phyloP scores from a whole-genome alignment of 2,888 invertebrate species.

The Maniola hyperantus region DNA sequence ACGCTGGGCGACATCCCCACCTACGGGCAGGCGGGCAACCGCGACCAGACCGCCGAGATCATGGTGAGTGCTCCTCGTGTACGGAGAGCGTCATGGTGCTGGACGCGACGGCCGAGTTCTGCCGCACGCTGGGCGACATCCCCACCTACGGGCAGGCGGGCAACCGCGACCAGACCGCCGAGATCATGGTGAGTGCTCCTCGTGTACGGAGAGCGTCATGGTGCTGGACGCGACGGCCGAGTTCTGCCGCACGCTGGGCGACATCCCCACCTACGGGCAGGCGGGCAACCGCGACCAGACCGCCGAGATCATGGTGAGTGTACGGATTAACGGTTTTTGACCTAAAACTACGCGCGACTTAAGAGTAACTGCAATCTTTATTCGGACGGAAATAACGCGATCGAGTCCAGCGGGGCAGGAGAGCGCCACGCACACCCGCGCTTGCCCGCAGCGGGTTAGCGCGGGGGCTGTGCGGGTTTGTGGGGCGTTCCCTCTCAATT shows the following conservation, averaged over 20 bases:
- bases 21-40: constrained; percentile 94
- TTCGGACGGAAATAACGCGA: too few relatives aligned
- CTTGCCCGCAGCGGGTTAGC: too few relatives aligned
- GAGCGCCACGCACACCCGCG: too few relatives aligned
- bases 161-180: constrained; percentile 90
- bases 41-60: constrained; percentile 88
- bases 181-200: constrained; percentile 71
- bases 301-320: constrained; percentile 78
- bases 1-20: constrained; percentile 98
- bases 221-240: constrained; percentile 96
- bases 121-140: constrained; percentile 96
- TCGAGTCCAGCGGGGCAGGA: too few relatives aligned
- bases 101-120: constrained; percentile 98
- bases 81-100: constrained; percentile 85
- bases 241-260: constrained; percentile 97
- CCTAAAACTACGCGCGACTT: not conserved
- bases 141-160: constrained; percentile 96
- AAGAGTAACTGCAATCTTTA: too few relatives aligned
- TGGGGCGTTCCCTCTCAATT: too few relatives aligned
- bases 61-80: constrained; percentile 58
- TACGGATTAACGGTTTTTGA: too few relatives aligned
- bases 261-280: constrained; percentile 96
- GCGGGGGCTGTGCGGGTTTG: too few relatives aligned
- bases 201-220: constrained; percentile 75
- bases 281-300: constrained; percentile 94